phyloP scores from a whole-genome alignment of 2,888 invertebrate species.

The Mythimna albipuncta region DNA sequence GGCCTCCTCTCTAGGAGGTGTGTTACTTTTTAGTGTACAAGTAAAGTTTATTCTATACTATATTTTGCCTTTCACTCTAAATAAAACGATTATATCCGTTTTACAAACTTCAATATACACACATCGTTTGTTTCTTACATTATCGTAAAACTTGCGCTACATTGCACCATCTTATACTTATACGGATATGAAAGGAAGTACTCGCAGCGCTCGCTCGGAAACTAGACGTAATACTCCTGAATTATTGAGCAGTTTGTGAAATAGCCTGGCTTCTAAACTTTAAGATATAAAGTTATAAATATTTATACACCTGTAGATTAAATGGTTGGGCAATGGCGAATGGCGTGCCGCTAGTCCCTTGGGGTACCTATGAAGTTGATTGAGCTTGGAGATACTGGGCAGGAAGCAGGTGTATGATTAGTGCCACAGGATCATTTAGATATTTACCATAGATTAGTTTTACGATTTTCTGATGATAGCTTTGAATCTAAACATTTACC shows the following conservation, averaged over 20 bases:
- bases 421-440: background rate
- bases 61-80: background rate
- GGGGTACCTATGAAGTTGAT: conserved; percentile 10
- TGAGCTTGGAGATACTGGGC: conserved; percentile 18
- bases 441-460: background rate
- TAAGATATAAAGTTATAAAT: conserved; percentile 25
- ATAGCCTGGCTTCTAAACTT: conserved; percentile 38
- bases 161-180: conserved; percentile 43
- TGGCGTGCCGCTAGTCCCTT: conserved; percentile 12
- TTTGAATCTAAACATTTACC: background rate
- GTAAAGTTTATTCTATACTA: too few species aligned
- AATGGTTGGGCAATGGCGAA: conserved; percentile 40
- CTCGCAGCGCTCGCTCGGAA: conserved; percentile 20
- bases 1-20: too few species aligned
- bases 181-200: conserved; percentile 40
- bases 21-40: too few species aligned
- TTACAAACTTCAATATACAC: background rate
- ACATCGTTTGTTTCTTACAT: background rate
- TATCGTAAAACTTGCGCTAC: conserved; percentile 24
- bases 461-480: background rate
- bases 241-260: conserved; percentile 56
- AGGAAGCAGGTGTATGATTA: too few species aligned
- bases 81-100: background rate
- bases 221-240: conserved; percentile 45
- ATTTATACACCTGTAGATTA: conserved; percentile 22